Evolutionary conservation across 2,113 vertebrate species (phyloP).

Genomic region (Cyprinodon brontotheroides): DNA sequence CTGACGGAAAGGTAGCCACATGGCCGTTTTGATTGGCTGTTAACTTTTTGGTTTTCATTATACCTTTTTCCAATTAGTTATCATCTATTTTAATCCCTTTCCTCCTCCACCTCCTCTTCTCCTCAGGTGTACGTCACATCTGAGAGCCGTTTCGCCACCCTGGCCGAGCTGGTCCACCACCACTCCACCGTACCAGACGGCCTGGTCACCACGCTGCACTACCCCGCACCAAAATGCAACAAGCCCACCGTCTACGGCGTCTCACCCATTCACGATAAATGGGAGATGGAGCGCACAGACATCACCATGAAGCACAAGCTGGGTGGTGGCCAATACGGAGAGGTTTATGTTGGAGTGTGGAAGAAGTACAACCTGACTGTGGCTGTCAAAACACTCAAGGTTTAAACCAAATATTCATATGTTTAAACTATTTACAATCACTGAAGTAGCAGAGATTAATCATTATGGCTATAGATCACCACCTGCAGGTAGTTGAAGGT

Average conservation of each 20-base stretch:
- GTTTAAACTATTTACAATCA: not conserved
- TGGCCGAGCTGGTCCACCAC: constrained; percentile 97
- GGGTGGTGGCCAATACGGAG: constrained; percentile 96
- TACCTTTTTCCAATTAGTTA: no score
- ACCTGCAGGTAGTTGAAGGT: constrained; percentile 57
- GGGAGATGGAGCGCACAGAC: constrained; percentile 99
- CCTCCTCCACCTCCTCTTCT: not conserved
- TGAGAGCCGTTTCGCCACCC: constrained; percentile 95
- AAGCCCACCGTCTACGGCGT: constrained; percentile 98
- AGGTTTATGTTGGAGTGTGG: constrained; percentile 98
- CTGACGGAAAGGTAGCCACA: constrained; percentile 89
- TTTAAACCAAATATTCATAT: constrained; percentile 46
- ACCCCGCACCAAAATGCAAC: constrained; percentile 98
- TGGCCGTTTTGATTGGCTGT: not conserved
- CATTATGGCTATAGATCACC: constrained; percentile 41
- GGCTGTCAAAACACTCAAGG: constrained; percentile 98
- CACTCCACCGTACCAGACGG: constrained; percentile 98
- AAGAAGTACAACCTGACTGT: constrained; percentile 98
- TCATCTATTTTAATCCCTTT: no score
- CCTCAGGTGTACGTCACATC: constrained; percentile 95
- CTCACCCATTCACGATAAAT: constrained; percentile 99
- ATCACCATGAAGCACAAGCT: constrained; percentile 99
- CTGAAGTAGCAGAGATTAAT: not conserved
- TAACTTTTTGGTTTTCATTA: not conserved
- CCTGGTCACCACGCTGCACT: constrained; percentile 96